Evolutionary conservation across 2,888 invertebrate genomes (phyloP), one percentile per base, ranked within the genome.

Genomic region (Metellina segmentata): DNA sequence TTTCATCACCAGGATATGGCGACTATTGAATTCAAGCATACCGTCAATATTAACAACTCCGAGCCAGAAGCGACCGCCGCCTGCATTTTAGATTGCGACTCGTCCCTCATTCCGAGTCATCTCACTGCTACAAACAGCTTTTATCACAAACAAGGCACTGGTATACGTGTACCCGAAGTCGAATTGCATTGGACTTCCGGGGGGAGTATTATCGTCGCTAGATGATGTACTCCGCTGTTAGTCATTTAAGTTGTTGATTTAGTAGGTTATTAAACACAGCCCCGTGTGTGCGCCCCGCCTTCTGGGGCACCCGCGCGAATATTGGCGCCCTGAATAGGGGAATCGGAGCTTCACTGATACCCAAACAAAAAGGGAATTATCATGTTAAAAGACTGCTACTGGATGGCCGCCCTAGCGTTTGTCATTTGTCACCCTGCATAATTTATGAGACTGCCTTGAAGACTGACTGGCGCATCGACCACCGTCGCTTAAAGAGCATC

Each of bases 291-390:
- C 53, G 13, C 20, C 19, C 53, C 61, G 79, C 20, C 16, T 49
- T 77, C n/a, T 77, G 49, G 19, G 52, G 34, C 51, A 52, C 51
- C 16, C n/a, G 19, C 16, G 77, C 19, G 16, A 77, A 77, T 51
- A 19, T 19, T 49, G 9, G 13, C 61, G 34, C 16, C 19, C 61
- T 79, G 53, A 79, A 79, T 79, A 61, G 61, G 16, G 61, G 61
- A 61, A 48, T 53, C 34, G 79, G 61, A 79, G 79, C 79, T 79
- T 20, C 79, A 20, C 61, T 61, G 61, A 79, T 79, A 61, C 7
- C 61, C 7, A 79, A 20, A 79, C 79, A 79, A 79, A 79, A 79
- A 79, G 79, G 7, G 79, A 79, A 79, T 79, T 79, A 79, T 61
- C 79, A 79, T 79, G 61, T 61, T 79, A 61, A 79, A 79, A 61